phyloP scores from a whole-genome alignment of 2,113 vertebrate species.

The Chaetops frenatus region DNA sequence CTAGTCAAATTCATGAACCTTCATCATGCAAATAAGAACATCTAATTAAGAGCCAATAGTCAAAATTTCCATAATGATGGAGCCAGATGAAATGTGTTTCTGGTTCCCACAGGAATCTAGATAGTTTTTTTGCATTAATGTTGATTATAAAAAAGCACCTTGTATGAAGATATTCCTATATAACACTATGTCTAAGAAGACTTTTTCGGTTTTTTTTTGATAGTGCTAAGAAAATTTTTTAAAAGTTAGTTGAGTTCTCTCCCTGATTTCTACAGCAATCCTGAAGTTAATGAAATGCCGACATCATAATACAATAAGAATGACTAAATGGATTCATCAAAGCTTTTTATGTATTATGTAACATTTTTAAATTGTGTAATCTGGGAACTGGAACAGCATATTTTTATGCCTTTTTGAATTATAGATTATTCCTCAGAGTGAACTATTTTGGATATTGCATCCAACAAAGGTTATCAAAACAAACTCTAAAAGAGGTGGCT shows the following conservation, averaged over 20 bases:
- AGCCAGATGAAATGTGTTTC: constrained; percentile 44
- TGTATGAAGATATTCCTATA: background rate
- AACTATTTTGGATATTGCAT: constrained; percentile 3
- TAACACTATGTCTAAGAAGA: background rate
- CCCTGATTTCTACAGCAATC: background rate
- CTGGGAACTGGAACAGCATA: background rate
- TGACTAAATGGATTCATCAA: constrained; percentile 21
- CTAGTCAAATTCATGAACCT: constrained; percentile 52
- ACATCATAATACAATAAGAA: background rate
- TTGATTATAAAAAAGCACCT: constrained; percentile 13
- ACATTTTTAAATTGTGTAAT: constrained; percentile 28
- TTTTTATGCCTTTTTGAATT: constrained; percentile 47
- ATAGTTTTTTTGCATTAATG: constrained; percentile 42
- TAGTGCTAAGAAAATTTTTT: background rate
- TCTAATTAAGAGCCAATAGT: constrained; percentile 60
- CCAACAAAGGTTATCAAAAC: constrained; percentile 26
- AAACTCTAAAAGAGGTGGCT: background rate
- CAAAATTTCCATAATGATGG: constrained; percentile 61
- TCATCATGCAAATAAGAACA: constrained; percentile 49
- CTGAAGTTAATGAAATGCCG: constrained; percentile 17
- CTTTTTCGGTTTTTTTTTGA: background rate
- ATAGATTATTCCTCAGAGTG: constrained; percentile 26
- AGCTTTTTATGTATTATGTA: constrained; percentile 32
- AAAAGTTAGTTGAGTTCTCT: background rate
- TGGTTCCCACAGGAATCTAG: constrained; percentile 29